These are phyloP conservation scores for Trichopria drosophilae DNA, from an alignment of 2,888 invertebrate species.

Conservation along the genomic window DNA sequence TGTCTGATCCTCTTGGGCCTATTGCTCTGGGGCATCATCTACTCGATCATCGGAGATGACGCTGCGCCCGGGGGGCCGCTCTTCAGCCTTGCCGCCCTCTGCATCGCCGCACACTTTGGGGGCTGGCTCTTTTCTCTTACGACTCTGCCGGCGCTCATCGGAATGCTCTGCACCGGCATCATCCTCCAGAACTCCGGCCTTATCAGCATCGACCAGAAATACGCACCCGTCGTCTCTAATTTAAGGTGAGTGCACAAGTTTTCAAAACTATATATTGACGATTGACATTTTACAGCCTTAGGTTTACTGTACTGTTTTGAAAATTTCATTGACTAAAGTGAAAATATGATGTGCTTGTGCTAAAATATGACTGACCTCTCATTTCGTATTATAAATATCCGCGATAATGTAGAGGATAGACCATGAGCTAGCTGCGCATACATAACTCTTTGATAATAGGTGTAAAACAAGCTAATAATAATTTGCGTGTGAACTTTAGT, in stretches of 20 bases:
- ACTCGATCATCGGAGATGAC: constrained; percentile 74
- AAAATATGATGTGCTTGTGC: too few relatives aligned
- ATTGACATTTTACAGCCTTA: too few relatives aligned
- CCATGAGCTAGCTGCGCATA: too few relatives aligned
- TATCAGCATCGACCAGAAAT: constrained; percentile 71
- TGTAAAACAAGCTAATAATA: too few relatives aligned
- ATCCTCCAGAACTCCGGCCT: constrained; percentile 74
- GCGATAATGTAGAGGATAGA: too few relatives aligned
- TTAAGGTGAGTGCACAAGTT: constrained; percentile 70
- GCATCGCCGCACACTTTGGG: constrained; percentile 78
- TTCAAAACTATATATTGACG: too few relatives aligned
- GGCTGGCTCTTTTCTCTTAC: constrained; percentile 80
- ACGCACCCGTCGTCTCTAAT: constrained; percentile 69
- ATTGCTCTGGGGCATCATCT: constrained; percentile 76
- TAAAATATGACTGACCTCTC: too few relatives aligned
- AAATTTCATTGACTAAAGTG: too few relatives aligned
- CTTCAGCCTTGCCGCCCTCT: constrained; percentile 74
- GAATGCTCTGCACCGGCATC: constrained; percentile 84
- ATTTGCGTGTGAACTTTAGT: too few relatives aligned
- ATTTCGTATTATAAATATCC: too few relatives aligned
- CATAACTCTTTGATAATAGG: too few relatives aligned
- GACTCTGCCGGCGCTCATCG: constrained; percentile 81
- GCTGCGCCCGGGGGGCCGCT: constrained; percentile 84
- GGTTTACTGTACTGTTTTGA: too few relatives aligned
- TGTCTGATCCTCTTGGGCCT: constrained; percentile 74